Percentiles rank a stretch among this genome's conserved stretches.
phyloP scores from a whole-genome alignment of 2,797 vertebrate genomes.

The Bovichtus diacanthus region DNA sequence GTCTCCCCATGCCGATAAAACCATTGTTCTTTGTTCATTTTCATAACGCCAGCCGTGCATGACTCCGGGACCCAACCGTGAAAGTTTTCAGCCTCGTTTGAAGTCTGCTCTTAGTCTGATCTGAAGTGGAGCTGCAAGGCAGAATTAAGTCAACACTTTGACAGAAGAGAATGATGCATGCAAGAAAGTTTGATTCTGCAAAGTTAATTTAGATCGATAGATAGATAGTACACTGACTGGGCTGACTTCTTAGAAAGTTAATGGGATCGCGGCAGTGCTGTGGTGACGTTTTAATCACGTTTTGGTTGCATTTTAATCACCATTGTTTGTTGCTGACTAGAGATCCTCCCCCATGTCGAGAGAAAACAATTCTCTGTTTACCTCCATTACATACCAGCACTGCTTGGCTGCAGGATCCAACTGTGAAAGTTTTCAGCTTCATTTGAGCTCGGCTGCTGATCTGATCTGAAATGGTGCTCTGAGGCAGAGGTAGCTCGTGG shows the following conservation, averaged over 20 bases:
- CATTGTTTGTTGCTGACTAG: background rate
- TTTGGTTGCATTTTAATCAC: constrained; percentile 4
- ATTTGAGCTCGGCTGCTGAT: constrained; percentile 40
- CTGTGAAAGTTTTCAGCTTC: constrained; percentile 42
- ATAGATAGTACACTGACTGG: background rate
- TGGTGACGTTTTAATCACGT: background rate
- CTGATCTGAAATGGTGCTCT: constrained; percentile 33
- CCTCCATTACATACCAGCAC: background rate
- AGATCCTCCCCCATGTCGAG: background rate
- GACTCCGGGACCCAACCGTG: constrained; percentile 40
- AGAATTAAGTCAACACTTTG: constrained; percentile 20
- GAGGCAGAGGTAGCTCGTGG: constrained; percentile 17
- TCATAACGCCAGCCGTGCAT: constrained; percentile 30
- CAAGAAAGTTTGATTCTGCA: constrained; percentile 12
- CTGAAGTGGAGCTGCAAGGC: constrained; percentile 27
- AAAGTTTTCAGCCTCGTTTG: constrained; percentile 41
- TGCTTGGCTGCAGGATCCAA: constrained; percentile 1
- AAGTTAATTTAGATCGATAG: constrained; percentile 16
- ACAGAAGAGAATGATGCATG: background rate
- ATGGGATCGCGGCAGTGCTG: background rate
- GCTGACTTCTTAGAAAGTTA: background rate
- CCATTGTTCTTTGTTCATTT: constrained; percentile 42
- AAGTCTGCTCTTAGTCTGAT: constrained; percentile 51
- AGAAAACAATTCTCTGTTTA: constrained; percentile 13
- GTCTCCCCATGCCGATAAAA: constrained; percentile 29